A percentile compares a stretch with the other conserved stretches of the same genome.
Evolutionary conservation across 2,113 vertebrate species (phyloP).

Genomic region (Smithornis capensis): DNA sequence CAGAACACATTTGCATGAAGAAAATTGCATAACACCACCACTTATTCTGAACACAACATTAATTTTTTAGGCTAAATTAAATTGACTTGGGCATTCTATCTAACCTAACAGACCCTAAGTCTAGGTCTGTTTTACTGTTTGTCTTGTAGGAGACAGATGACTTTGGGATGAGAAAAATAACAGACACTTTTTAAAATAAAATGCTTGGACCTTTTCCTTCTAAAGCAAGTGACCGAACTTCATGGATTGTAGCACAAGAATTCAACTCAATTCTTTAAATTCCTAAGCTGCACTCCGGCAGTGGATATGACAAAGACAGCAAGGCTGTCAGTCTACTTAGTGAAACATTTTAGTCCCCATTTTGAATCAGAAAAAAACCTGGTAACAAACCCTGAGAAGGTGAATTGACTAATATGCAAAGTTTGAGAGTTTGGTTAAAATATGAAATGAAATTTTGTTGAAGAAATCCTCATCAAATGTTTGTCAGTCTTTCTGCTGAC

Average conservation of each 20-base stretch:
- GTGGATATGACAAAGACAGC: background rate
- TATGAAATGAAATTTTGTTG: background rate
- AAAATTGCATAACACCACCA: background rate
- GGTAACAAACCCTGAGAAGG: background rate
- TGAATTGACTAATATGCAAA: background rate
- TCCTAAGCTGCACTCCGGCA: background rate
- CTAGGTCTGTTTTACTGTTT: background rate
- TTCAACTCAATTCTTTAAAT: background rate
- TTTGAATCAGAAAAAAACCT: background rate
- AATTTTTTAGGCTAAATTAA: background rate
- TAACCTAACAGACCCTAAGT: background rate
- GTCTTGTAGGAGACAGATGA: background rate
- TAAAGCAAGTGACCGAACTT: background rate
- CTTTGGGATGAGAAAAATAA: background rate
- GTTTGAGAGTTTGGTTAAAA: background rate
- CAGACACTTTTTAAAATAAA: background rate
- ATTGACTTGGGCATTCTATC: background rate
- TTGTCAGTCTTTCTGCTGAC: background rate
- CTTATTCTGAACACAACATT: background rate
- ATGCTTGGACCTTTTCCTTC: background rate
- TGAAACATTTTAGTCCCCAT: background rate
- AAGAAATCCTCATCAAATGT: background rate
- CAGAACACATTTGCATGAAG: background rate
- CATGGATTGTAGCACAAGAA: background rate
- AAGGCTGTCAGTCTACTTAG: background rate